Percentiles rank a stretch among this genome's conserved stretches.
These are phyloP conservation scores for Nemopilema nomurai DNA, from an alignment of 30 jellyfish, hydroid and myxozoan genomes.

Conservation along the genomic window DNA sequence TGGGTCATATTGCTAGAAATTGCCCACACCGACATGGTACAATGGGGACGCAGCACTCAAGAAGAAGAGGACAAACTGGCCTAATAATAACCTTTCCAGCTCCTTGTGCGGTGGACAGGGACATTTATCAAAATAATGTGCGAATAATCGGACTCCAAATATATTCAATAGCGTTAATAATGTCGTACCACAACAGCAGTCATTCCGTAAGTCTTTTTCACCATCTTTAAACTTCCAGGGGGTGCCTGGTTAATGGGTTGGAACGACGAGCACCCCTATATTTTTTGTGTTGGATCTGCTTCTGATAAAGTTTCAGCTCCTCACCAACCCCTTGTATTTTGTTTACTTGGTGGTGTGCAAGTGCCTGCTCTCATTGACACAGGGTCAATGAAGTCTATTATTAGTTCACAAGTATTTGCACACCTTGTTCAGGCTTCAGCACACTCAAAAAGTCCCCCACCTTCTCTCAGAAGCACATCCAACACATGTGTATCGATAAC, in stretches of 20 bases:
- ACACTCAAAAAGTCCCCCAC: slow-evolving; percentile 6
- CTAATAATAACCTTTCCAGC: slow-evolving; percentile 4
- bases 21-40: slow-evolving; percentile 10
- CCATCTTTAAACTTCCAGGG: slow-evolving; percentile 21
- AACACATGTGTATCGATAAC: slow-evolving; percentile 16
- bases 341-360: slow-evolving; percentile 2
- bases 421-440: slow-evolving; percentile 8
- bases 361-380: slow-evolving; percentile 25
- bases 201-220: slow-evolving; percentile 2
- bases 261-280: slow-evolving; percentile 24
- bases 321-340: slow-evolving; percentile 5
- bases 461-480: slow-evolving; percentile 7
- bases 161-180: slow-evolving; percentile 1
- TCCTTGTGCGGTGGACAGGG: slow-evolving; percentile 16
- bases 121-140: slow-evolving; percentile 11
- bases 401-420: slow-evolving; percentile 21
- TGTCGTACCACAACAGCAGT: slow-evolving; percentile 6
- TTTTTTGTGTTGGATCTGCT: slow-evolving; percentile 13
- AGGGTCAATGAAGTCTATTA: slow-evolving; percentile 19
- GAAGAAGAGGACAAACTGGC: slow-evolving; percentile 2
- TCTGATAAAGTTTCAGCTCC: slow-evolving; percentile 4
- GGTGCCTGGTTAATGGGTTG: slow-evolving; percentile 32
- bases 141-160: slow-evolving; percentile 13
- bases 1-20: background rate
- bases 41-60: background rate